phyloP scores from a whole-genome alignment of 2,113 vertebrate genomes.

The Oncorhynchus gorbuscha region DNA sequence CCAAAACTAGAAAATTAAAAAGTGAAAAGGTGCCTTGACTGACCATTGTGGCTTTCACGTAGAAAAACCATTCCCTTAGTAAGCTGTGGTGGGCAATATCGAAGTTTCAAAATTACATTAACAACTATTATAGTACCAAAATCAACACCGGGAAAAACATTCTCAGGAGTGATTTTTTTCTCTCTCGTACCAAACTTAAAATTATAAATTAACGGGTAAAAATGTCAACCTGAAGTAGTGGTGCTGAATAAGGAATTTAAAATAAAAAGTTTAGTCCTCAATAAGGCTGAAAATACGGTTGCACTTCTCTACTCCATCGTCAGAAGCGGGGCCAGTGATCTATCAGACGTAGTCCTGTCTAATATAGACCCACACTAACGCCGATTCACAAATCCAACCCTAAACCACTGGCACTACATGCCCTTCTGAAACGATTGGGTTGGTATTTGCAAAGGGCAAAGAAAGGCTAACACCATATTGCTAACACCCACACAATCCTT shows the following conservation, averaged over 20 bases:
- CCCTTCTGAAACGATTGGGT: too few relatives aligned
- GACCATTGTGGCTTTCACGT: neutral
- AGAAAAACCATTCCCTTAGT: neutral
- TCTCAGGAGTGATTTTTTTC: neutral
- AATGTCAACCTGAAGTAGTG: neutral
- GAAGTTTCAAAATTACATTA: neutral
- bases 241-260: constrained; percentile 33
- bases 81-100: neutral
- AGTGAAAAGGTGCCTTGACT: neutral
- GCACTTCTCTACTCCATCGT: neutral
- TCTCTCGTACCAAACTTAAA: neutral
- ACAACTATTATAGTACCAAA: neutral
- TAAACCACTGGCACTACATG: too few relatives aligned
- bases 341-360: constrained; percentile 50
- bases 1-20: neutral
- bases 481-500: too few relatives aligned
- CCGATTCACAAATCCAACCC: too few relatives aligned
- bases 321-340: constrained; percentile 49
- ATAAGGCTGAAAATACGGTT: neutral
- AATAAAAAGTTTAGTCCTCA: constrained; percentile 43
- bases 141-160: neutral
- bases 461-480: too few relatives aligned
- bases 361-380: constrained; percentile 46
- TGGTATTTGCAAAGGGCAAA: too few relatives aligned
- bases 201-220: neutral